Base-by-base conservation (phyloP, 2,113 vertebrate genomes). In the Camelus bactrianus region DNA sequence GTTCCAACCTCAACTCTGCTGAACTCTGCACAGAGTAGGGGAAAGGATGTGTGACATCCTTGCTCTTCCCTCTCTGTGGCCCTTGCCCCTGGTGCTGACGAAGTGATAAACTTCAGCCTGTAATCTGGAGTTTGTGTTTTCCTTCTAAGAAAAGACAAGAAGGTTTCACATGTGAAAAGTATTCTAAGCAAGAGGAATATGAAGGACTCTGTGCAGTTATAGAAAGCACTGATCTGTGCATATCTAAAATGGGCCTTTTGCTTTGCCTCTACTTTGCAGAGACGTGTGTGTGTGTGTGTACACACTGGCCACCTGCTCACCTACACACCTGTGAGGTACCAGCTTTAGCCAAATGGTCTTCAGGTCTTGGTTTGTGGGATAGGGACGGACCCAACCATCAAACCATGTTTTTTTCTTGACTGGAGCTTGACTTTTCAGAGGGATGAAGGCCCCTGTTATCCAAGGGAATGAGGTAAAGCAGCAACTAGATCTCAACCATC, bases 361-460 rank as follows among this genome's bases (percentile, higher is more conserved):
- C 5, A 17, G 24, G 48, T 26, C 56, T 48, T 42, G 13, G 42
- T n/a, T 24, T 17, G 6, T 24, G 46, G 54, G 67, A 58, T 22
- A 48, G 26, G 50, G 50, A 48, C 22, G 60, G 38, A 42, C 17
- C 56, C 35, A 75, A 20, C 2, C 52, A 50, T 28, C 30, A 69
- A 79, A 79, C 10, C 16, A 24, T 20, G 58, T 60, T 60, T 58
- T 50, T 24, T 30, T 38, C 52, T 46, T 10, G 22, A 38, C 32
- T 22, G 26, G 28, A 82, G 62, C 38, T 58, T 38, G 72, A 94
- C 26, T 83, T 94, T 88, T 65, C 73, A 82, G 92, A 89, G 64
- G 76, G 65, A 84, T 15, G n/a, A 81, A 81, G 35, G 89, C 7
- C 30, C 30, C 60, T 82, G 52, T 64, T 8, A 16, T n/a, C 69